Percentiles rank a stretch among this genome's conserved stretches.
Conservation (phyloP, 2,797 vertebrate genomes). For the Catostomus latipinnis region DNA sequence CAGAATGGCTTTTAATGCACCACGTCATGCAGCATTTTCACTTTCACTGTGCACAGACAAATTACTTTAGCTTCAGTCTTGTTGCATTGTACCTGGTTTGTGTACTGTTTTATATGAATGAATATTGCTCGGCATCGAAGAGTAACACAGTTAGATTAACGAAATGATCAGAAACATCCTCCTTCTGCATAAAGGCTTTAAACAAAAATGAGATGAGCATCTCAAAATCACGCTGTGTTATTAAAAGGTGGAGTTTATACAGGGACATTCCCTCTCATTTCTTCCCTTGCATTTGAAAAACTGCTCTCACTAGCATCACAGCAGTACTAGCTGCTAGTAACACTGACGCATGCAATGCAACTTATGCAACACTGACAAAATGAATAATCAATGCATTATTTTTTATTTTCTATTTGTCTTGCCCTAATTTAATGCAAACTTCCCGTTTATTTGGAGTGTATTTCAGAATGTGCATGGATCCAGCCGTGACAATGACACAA, state of each 20-base stretch:
- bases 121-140: neutral
- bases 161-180: neutral
- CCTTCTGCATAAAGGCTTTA: neutral
- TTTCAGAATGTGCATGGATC: conserved; percentile 74
- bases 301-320: conserved; percentile 57
- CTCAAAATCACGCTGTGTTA: neutral
- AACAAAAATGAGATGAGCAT: conserved; percentile 4
- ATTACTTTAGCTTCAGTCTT: neutral
- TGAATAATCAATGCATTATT: conserved; percentile 59
- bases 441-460: conserved; percentile 55
- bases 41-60: neutral
- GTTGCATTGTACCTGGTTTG: conserved; percentile 9
- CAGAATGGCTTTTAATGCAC: no score
- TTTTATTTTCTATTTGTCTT: conserved; percentile 44
- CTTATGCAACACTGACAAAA: conserved; percentile 57
- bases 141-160: neutral
- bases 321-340: conserved; percentile 70
- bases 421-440: conserved; percentile 65
- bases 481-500: conserved; percentile 62
- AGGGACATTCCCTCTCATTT: neutral
- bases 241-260: neutral
- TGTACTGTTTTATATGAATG: neutral
- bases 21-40: neutral
- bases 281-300: conserved; percentile 8
- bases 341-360: conserved; percentile 63